Base-by-base conservation (phyloP, 1,140 invertebrate genomes). In the Drosophila biarmipes region DNA sequence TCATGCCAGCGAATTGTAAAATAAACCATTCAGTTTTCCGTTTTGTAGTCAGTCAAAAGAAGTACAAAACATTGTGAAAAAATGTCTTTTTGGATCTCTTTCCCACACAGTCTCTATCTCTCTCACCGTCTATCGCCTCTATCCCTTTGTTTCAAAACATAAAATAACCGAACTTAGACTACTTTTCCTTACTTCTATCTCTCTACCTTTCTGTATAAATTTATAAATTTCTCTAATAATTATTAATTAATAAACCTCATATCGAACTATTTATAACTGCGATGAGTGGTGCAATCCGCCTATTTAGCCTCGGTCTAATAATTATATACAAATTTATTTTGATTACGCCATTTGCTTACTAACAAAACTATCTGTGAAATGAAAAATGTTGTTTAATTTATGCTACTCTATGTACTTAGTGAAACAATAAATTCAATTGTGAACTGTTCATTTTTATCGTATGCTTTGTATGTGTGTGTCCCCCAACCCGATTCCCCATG, bases 71-170 rank as follows among this genome's bases (percentile, higher is more conserved):
- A 77, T 67, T 55, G 55, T 66, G 56, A 74, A 58, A 80, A 90
- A 91, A 91, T 91, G 89, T 91, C 89, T 91, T 91, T 85, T 91
- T 91, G 89, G 89, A 91, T 91, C 89, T 91, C 89, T 85, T 68
- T 89, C 68, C 68, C 48, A 64, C 67, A 58, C 49, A 52, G 42
- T 56, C 19, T 64, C 54, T 62, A n/a, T 68, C 2, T 61, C 12
- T 63, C 34, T 58, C 37, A 45, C 40, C 43, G 53, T 43, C 53
- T 55, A 35, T 40, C 57, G 61, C 49, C 68, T 69, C 46, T 71
- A 29, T 46, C 21, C 67, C 14, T 38, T 55, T 69, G n/a, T 69
- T 69, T 55, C 10, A 19, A 48, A 48, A 29, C 11, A 67, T 46
- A 34, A 43, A 45, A 21, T 69, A 69, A 43, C 21, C 49, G 10